Conservation (phyloP, 2,888 invertebrate genomes). For the Salticus scenicus region DNA sequence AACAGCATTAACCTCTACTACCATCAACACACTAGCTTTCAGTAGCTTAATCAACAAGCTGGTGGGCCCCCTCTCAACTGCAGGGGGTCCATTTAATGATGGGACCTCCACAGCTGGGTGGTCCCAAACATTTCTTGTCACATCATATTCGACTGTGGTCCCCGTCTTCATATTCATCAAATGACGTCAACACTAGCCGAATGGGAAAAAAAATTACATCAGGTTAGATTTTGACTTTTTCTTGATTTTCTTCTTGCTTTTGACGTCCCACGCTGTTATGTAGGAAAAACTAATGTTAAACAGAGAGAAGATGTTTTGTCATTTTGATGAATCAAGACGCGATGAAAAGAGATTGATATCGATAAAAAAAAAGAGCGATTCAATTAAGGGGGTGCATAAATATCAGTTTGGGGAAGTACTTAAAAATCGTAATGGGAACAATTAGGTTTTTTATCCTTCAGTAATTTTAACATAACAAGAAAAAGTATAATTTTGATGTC, state of each 20-base stretch:
- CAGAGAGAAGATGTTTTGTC: neutral
- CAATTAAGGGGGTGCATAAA: too few species aligned
- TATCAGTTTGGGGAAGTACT: too few species aligned
- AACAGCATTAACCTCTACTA: too few species aligned
- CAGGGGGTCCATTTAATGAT: conserved; percentile 65
- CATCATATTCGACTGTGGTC: conserved; percentile 60
- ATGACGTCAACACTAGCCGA: conserved; percentile 42
- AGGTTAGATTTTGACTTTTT: conserved; percentile 1
- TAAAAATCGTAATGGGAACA: too few species aligned
- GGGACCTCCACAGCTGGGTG: conserved; percentile 64
- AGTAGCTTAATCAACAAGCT: conserved; percentile 47
- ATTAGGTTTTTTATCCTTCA: too few species aligned
- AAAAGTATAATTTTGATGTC: too few species aligned
- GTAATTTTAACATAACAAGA: too few species aligned
- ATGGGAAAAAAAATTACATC: conserved; percentile 29
- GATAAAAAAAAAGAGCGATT: neutral
- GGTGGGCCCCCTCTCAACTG: conserved; percentile 40
- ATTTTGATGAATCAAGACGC: neutral
- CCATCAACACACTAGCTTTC: conserved; percentile 30
- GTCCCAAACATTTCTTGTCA: conserved; percentile 66
- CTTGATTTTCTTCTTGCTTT: neutral
- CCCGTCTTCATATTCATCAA: conserved; percentile 58
- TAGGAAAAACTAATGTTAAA: neutral
- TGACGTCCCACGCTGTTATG: neutral
- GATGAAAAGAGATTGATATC: neutral